Percentiles rank a stretch among this genome's conserved stretches.
These are phyloP conservation scores for Muntiacus muntjak DNA, from an alignment of 2,113 vertebrate species.

Conservation along the genomic window DNA sequence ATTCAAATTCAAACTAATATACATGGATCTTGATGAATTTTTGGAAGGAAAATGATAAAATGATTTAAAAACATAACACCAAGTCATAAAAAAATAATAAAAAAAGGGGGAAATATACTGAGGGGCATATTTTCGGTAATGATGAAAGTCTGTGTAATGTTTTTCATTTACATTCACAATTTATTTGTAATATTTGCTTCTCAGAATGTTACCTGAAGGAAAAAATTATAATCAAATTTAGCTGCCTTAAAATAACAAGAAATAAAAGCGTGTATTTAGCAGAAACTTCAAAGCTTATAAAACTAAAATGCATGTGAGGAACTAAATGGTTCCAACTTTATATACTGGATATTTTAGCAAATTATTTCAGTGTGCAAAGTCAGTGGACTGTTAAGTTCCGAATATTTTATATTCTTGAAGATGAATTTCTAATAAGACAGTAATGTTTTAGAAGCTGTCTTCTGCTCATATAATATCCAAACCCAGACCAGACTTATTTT, in stretches of 20 bases:
- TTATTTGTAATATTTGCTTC: constrained; percentile 69
- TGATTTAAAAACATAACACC: constrained; percentile 45
- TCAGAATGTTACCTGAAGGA: constrained; percentile 72
- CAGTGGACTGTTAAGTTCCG: not conserved
- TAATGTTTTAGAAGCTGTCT: not conserved
- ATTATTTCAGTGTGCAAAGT: not conserved
- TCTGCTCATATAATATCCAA: not conserved
- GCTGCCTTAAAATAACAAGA: constrained; percentile 60
- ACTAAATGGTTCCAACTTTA: not conserved
- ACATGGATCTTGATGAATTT: constrained; percentile 59
- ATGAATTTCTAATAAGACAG: constrained; percentile 12
- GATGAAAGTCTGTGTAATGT: constrained; percentile 56
- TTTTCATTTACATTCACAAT: constrained; percentile 67
- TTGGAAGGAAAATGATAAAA: constrained; percentile 58
- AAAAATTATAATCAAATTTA: constrained; percentile 70
- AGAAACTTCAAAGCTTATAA: constrained; percentile 42
- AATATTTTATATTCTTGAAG: constrained; percentile 2
- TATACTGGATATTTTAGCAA: not conserved
- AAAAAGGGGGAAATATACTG: constrained; percentile 40
- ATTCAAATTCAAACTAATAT: constrained; percentile 58
- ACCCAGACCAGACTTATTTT: not conserved
- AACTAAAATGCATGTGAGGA: not conserved
- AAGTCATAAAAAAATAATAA: constrained; percentile 54
- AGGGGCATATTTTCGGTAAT: constrained; percentile 57
- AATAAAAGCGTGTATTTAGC: constrained; percentile 48